phyloP scores from a whole-genome alignment of 2,888 invertebrate genomes.

The Chaitophorus viminalis region DNA sequence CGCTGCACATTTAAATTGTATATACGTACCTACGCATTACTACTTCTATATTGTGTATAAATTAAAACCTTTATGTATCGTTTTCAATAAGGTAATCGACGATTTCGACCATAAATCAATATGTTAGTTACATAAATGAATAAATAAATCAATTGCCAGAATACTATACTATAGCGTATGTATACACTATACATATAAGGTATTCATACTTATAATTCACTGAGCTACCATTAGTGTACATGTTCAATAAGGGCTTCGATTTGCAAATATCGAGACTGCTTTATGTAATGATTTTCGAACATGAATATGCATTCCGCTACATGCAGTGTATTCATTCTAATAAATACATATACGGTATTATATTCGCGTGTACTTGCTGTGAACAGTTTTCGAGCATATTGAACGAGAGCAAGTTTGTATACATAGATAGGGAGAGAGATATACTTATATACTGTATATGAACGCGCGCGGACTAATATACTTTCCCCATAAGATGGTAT shows the following conservation, averaged over 20 bases:
- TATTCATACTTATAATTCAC: not conserved
- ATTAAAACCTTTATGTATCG: not conserved
- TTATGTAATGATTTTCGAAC: not conserved
- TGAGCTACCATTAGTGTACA: not conserved
- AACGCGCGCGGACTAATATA: not conserved
- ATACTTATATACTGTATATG: too few relatives aligned
- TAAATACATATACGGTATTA: not conserved
- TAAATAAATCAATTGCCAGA: not conserved
- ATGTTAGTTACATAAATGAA: not conserved
- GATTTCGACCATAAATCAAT: not conserved
- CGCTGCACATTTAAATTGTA: not conserved
- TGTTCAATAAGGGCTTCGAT: not conserved
- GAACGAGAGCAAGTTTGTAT: not conserved
- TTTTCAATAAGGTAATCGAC: not conserved
- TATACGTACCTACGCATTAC: not conserved
- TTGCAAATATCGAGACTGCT: not conserved
- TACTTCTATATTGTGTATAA: not conserved
- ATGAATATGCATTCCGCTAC: not conserved
- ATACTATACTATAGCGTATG: not conserved
- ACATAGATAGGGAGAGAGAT: not conserved
- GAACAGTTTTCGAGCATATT: not conserved
- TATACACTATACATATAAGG: not conserved
- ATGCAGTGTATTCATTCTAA: not conserved
- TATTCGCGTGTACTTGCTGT: too few relatives aligned
- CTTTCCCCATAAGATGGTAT: not conserved